These are phyloP conservation scores for Ondatra zibethicus DNA, from an alignment of 2,113 vertebrate species.

Conservation along the genomic window DNA sequence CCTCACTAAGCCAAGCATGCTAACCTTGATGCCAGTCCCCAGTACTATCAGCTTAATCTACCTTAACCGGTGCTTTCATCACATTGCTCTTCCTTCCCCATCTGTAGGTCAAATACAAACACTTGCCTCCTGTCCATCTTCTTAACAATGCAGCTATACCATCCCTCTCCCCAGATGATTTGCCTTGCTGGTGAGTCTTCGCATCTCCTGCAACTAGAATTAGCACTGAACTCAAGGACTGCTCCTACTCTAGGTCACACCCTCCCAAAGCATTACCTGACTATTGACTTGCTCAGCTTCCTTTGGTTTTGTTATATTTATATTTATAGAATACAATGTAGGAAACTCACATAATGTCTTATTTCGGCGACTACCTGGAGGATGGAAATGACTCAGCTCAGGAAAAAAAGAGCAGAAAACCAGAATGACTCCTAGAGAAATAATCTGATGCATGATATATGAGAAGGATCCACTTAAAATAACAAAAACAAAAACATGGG, in stretches of 20 bases:
- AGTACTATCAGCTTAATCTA: background rate
- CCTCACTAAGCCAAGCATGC: background rate
- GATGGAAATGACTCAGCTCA: background rate
- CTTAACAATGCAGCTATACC: background rate
- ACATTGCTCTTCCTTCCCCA: background rate
- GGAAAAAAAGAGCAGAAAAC: background rate
- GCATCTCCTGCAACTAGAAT: background rate
- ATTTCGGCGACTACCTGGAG: background rate
- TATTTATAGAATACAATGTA: background rate
- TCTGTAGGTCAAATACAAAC: background rate
- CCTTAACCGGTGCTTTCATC: background rate
- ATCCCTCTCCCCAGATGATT: background rate
- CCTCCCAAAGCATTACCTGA: background rate
- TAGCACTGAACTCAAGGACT: background rate
- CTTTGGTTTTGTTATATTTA: background rate
- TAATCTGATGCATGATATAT: rapidly evolving
- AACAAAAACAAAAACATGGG: background rate
- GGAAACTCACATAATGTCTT: background rate
- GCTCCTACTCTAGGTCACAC: background rate
- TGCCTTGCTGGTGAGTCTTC: background rate
- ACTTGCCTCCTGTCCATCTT: background rate
- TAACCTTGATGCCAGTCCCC: background rate
- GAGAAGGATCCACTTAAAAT: background rate
- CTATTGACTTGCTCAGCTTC: background rate
- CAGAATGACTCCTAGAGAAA: background rate